phyloP scores from a whole-genome alignment of 2,113 vertebrate genomes.

The Petaurus breviceps region DNA sequence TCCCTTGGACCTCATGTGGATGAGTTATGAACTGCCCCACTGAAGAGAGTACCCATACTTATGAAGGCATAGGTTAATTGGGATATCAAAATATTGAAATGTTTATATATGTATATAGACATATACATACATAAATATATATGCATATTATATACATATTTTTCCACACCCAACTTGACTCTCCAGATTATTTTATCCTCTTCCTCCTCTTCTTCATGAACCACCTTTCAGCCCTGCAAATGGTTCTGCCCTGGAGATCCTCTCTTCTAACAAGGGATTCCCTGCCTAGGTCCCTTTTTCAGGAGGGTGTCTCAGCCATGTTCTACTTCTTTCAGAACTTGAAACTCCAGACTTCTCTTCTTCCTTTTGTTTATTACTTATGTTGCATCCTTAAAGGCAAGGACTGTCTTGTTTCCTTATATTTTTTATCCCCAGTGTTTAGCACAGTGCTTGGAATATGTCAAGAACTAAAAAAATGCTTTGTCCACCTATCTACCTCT shows the following conservation, averaged over 20 bases:
- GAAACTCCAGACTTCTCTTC: neutral
- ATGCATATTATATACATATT: neutral
- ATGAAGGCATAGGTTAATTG: neutral
- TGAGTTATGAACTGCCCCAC: neutral
- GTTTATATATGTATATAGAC: neutral
- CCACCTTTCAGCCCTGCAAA: neutral
- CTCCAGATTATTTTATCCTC: neutral
- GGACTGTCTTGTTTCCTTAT: neutral
- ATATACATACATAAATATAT: neutral
- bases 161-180: neutral
- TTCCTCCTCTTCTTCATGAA: neutral
- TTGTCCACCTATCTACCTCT: neutral
- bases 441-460: neutral
- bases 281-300: neutral
- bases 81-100: neutral
- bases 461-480: neutral
- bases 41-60: neutral
- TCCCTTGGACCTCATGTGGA: neutral
- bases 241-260: neutral
- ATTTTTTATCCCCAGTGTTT: neutral
- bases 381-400: neutral
- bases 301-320: neutral
- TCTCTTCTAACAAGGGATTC: neutral
- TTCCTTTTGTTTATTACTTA: neutral
- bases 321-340: neutral